Base-by-base conservation (phyloP, 2,888 invertebrate genomes). In the Andrena hattorfiana region DNA sequence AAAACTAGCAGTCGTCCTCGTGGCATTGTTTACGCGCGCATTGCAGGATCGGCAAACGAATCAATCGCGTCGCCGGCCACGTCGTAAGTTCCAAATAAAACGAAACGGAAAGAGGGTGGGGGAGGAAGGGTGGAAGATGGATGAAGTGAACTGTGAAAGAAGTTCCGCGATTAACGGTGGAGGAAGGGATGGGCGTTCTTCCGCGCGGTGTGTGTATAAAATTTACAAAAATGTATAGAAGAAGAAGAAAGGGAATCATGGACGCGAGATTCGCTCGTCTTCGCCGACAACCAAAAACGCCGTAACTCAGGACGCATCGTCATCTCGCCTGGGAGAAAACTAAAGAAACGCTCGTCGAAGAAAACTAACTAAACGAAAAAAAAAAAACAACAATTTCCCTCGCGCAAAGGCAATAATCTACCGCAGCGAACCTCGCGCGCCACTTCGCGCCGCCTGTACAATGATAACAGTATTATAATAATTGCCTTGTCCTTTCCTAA, bases 401-500 rank as follows among this genome's bases (percentile, higher is more conserved):
- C 20, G 26, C 23, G 26, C 26, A n/a, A 16, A 8, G 49, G 32
- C 54, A 54, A 35, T 8, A 7, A n/a, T 42, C 10, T 10, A 8
- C 54, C 16, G 59, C 49, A 60, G 66, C 79, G 82, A 86, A 75
- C 75, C 82, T 73, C 82, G 51, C 70, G 56, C 66, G 60, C 56
- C 76, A n/a, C 56, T 54, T 74, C 70, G 71, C 69, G 60, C 73
- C 63, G 51, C 51, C 54, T 68, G 30, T 63, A 60, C 62, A 82
- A 66, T 72, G 35, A 80, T 83, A 86, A 77, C 84, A 76, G 26
- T 85, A 83, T 79, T 60, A 78, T 66, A 76, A 79, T 82, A 82
- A 83, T 83, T 80, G 85, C 81, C 79, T 74, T 77, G 63, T 81
- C 76, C 77, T 77, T 81, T 70, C 35, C 70, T 80, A 79, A 87